A percentile compares a stretch with the other conserved stretches of the same genome.
phyloP scores from a whole-genome alignment of 2,113 vertebrate genomes.

The Phalacrocorax pelagicus region DNA sequence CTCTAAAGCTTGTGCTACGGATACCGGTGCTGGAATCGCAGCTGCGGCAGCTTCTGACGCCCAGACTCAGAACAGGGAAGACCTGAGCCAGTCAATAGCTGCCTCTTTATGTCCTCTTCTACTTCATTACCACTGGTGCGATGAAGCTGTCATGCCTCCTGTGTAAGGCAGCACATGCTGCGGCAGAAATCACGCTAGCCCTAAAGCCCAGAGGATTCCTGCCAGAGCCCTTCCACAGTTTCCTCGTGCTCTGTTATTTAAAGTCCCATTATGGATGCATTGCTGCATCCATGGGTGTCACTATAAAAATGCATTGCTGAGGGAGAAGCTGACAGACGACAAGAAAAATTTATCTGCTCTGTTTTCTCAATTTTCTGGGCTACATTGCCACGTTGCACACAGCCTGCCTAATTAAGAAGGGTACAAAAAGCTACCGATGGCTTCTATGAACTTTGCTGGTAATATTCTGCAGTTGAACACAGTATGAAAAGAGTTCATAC shows the following conservation, averaged over 20 bases:
- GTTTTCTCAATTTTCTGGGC: not conserved
- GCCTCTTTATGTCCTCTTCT: not conserved
- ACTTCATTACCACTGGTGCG: not conserved
- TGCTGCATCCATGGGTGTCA: not conserved
- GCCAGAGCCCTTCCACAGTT: not conserved
- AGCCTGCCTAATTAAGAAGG: not conserved
- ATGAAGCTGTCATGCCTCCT: not conserved
- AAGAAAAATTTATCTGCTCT: not conserved
- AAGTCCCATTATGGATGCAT: rapidly evolving
- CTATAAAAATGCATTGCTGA: not conserved
- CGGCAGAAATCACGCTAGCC: not conserved
- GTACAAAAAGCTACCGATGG: not conserved
- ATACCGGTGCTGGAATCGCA: not conserved
- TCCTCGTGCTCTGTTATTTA: not conserved
- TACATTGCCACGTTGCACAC: rapidly evolving
- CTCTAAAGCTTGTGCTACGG: not conserved
- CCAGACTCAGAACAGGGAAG: not conserved
- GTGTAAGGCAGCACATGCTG: not conserved
- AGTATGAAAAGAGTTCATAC: not conserved
- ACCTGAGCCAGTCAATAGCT: not conserved
- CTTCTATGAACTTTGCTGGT: not conserved
- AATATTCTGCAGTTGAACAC: not conserved
- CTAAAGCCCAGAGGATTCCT: not conserved
- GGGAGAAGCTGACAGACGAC: rapidly evolving
- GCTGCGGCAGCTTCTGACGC: not conserved